These are phyloP conservation scores for Periphyllus acericola DNA, from an alignment of 2,888 invertebrate species.

Conservation along the genomic window DNA sequence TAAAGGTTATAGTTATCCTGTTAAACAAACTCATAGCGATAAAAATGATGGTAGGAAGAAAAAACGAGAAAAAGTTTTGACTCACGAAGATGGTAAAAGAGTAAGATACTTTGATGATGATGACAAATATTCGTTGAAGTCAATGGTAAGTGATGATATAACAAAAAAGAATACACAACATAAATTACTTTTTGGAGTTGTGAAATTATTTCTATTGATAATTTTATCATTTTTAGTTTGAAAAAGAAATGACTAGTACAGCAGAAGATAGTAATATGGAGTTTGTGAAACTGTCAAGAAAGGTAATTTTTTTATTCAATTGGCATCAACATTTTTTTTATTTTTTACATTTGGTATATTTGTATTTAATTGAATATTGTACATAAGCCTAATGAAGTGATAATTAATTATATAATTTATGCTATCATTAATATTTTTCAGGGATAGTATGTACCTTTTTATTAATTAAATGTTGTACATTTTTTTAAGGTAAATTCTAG, in stretches of 20 bases:
- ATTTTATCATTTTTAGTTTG: constrained; percentile 72
- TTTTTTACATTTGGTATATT: constrained; percentile 18
- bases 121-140: constrained; percentile 84
- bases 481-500: constrained; percentile 65
- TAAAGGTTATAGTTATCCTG: constrained; percentile 77
- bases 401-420: no score
- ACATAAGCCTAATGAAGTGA: no score
- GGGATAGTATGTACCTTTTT: no score
- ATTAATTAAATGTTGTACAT: no score
- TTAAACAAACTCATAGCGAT: constrained; percentile 67
- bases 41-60: constrained; percentile 68
- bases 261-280: constrained; percentile 83
- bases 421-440: no score
- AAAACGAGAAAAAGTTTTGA: constrained; percentile 74
- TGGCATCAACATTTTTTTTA: neutral
- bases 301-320: constrained; percentile 65
- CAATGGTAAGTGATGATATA: constrained; percentile 74
- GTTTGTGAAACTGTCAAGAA: constrained; percentile 79
- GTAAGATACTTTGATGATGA: constrained; percentile 89
- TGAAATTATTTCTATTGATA: neutral
- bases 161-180: neutral
- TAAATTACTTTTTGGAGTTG: neutral
- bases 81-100: constrained; percentile 77
- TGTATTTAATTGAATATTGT: no score
- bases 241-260: constrained; percentile 82